Evolutionary conservation across 2,113 vertebrate species (phyloP), one percentile per base, ranked within the genome.

Genomic region (Dipodomys stephensi): DNA sequence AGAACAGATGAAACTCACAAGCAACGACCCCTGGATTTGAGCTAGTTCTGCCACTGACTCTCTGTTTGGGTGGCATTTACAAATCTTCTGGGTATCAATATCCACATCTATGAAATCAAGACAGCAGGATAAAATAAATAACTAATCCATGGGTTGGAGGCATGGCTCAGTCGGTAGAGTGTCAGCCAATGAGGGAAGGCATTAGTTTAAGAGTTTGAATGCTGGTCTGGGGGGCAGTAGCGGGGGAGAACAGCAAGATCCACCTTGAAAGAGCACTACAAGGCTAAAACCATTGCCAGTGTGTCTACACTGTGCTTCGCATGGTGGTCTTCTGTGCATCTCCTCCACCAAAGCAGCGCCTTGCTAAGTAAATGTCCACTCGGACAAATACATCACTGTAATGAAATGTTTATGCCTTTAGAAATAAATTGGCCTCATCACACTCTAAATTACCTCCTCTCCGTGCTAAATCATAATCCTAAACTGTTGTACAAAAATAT

Each of bases 381-480:
- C 2, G 76, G 46, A 86, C 68, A 96, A 93, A 92, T 27, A 72
- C 2, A 82, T 82, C 67, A 91, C 64, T 82, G 81, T 91, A 91
- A 96, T 91, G 71, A 95, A 95, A 88, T 57, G 18, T 87, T 91
- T 92, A 82, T 46, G 88, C 23, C 28, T 64, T 88, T 65, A 79
- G 90, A 90, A 88, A 86, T 92, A 95, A 93, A 79, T 15, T 65
- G 91, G 68, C 57, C 94, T 91, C 23, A 25, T 64, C 69, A 25
- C 80, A 93, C 91, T 76, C 80, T 88, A 76, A 93, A 78, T 87
- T 91, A 88, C 90, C 64, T 95, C 73, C 84, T 82, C 89, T 57
- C 72, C 64, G 13, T 71, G 85, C 28, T 87, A 92, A 96, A 87
- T 94, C 85, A 91, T 83, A 87, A 94, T 77, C 72, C 88, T 92